Evolutionary conservation across 2,113 vertebrate genomes (phyloP).

Genomic region (Rhinoptilus africanus): DNA sequence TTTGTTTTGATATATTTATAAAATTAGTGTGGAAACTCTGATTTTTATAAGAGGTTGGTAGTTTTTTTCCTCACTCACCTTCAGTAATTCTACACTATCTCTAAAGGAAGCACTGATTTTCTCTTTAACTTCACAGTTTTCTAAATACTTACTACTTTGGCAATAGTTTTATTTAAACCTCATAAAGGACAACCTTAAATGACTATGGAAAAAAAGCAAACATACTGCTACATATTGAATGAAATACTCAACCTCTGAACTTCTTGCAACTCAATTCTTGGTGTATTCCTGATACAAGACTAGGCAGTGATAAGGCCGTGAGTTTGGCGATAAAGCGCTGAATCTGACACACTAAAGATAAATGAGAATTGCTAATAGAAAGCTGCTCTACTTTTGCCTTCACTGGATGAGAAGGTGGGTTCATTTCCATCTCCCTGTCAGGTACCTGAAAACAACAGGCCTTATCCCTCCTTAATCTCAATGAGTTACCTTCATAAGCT

Average conservation of each 20-base stretch:
- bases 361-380: constrained; percentile 67
- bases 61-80: not conserved
- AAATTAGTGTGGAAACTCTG: not conserved
- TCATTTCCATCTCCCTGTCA: constrained; percentile 54
- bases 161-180: not conserved
- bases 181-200: constrained; percentile 5
- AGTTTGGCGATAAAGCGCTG: constrained; percentile 52
- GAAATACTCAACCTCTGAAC: constrained; percentile 24
- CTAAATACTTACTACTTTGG: not conserved
- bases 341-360: constrained; percentile 65
- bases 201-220: not conserved
- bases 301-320: constrained; percentile 50
- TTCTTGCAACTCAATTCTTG: constrained; percentile 24
- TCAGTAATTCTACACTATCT: not conserved
- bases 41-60: not conserved
- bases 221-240: not conserved
- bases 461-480: constrained; percentile 65
- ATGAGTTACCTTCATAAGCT: constrained; percentile 56
- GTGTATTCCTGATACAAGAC: constrained; percentile 27
- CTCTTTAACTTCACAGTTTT: not conserved
- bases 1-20: not conserved
- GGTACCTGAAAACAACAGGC: constrained; percentile 54
- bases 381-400: constrained; percentile 55
- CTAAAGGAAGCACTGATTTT: not conserved
- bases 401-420: not conserved